Conservation (phyloP, 2,113 vertebrate genomes). For the Zosterops pallidus region DNA sequence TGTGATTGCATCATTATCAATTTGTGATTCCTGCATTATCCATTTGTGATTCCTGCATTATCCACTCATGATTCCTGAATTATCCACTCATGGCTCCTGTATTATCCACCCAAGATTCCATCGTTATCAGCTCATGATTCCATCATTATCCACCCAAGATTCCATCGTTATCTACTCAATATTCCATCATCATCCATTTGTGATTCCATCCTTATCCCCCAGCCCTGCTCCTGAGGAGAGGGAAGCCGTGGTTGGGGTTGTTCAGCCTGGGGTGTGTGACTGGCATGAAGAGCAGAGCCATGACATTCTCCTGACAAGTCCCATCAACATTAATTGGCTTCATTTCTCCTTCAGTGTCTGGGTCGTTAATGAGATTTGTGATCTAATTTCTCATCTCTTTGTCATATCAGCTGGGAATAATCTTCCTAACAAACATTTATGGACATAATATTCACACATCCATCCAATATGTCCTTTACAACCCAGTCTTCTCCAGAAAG, state of each 20-base stretch:
- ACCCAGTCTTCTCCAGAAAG: neutral
- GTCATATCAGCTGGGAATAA: slow-evolving; percentile 14
- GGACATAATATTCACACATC: neutral
- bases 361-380: slow-evolving; percentile 41
- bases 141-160: neutral
- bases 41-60: neutral
- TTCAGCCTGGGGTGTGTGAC: neutral
- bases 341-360: neutral
- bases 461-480: neutral
- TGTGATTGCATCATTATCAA: rapidly evolving
- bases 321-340: slow-evolving; percentile 38
- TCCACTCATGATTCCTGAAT: neutral
- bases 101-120: neutral
- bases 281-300: neutral
- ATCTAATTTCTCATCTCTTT: slow-evolving; percentile 42
- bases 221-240: neutral
- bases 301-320: slow-evolving; percentile 17
- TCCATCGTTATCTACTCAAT: neutral
- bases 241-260: rapidly evolving
- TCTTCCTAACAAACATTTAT: slow-evolving; percentile 62
- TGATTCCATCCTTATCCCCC: neutral
- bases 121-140: neutral
- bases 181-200: no score
- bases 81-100: neutral
- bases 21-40: neutral